These are phyloP conservation scores for Corella eumyota DNA, from an alignment of 23 tunicate genomes.

Conservation along the genomic window DNA sequence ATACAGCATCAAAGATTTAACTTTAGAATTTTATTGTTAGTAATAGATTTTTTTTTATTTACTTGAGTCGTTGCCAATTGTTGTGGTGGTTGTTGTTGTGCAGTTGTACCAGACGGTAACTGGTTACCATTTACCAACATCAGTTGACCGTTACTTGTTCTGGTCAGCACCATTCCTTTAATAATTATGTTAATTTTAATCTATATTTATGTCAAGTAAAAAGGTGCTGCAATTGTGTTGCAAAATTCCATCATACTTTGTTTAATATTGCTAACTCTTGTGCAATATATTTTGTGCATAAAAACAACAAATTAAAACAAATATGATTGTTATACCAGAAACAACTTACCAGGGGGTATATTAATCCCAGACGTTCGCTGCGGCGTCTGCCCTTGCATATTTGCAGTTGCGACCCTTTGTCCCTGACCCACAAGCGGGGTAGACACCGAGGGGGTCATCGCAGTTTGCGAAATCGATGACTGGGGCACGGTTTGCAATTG, in stretches of 20 bases:
- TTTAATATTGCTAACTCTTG: too few species aligned
- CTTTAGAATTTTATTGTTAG: too few species aligned
- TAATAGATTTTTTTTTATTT: too few species aligned
- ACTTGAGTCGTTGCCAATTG: constrained; percentile 2
- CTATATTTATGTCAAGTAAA: too few species aligned
- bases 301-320: too few species aligned
- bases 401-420: constrained; percentile 3
- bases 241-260: too few species aligned
- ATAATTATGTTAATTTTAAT: too few species aligned
- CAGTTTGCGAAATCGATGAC: background rate
- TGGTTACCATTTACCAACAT: constrained; percentile 62
- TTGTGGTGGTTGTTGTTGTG: too few species aligned
- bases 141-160: constrained; percentile 48
- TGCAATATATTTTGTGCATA: too few species aligned
- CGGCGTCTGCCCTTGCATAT: background rate
- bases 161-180: constrained; percentile 68
- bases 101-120: constrained; percentile 8
- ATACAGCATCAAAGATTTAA: too few species aligned
- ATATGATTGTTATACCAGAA: too few species aligned
- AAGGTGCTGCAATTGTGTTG: too few species aligned
- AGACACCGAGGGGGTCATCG: background rate
- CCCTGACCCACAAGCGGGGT: constrained; percentile 1
- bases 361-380: constrained; percentile 20
- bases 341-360: constrained; percentile 31
- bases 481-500: constrained; percentile 47